These are phyloP conservation scores for Andrena bicolor DNA, from an alignment of 2,888 invertebrate species.

Conservation along the genomic window DNA sequence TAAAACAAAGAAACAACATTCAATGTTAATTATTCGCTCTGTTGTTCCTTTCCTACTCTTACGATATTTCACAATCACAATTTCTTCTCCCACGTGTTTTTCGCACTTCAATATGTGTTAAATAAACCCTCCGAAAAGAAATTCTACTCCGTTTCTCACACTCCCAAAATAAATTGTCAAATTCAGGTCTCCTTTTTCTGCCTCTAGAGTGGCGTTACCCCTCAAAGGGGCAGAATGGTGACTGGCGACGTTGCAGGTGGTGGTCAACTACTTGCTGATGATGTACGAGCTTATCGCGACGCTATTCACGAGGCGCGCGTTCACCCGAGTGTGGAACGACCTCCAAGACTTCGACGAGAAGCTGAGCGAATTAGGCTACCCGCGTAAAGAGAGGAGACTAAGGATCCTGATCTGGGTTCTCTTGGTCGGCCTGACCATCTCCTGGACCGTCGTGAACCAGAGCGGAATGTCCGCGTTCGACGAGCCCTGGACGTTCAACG, in stretches of 20 bases:
- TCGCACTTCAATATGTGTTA: no score
- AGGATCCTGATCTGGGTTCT: conserved; percentile 69
- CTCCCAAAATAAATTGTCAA: no score
- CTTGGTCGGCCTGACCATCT: conserved; percentile 44
- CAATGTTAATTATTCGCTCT: no score
- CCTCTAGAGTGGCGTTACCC: no score
- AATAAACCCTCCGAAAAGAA: no score
- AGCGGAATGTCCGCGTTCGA: conserved; percentile 77
- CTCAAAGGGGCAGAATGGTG: fast-evolving
- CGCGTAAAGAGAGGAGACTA: conserved; percentile 66
- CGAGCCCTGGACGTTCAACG: conserved; percentile 74
- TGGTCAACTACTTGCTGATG: conserved; percentile 71
- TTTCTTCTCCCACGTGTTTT: no score
- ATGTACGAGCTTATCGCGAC: conserved; percentile 68
- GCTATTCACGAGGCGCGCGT: conserved; percentile 63
- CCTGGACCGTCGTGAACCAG: conserved; percentile 75
- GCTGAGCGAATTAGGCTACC: conserved; percentile 71
- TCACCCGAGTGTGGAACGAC: conserved; percentile 77
- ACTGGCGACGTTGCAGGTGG: conserved; percentile 32
- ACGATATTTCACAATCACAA: no score
- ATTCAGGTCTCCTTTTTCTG: no score
- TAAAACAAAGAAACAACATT: no score
- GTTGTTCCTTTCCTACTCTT: no score
- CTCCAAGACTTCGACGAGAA: conserved; percentile 79
- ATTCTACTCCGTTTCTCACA: no score